phyloP scores from a whole-genome alignment of 2,797 vertebrate genomes.

The Aselliscus stoliczkanus region DNA sequence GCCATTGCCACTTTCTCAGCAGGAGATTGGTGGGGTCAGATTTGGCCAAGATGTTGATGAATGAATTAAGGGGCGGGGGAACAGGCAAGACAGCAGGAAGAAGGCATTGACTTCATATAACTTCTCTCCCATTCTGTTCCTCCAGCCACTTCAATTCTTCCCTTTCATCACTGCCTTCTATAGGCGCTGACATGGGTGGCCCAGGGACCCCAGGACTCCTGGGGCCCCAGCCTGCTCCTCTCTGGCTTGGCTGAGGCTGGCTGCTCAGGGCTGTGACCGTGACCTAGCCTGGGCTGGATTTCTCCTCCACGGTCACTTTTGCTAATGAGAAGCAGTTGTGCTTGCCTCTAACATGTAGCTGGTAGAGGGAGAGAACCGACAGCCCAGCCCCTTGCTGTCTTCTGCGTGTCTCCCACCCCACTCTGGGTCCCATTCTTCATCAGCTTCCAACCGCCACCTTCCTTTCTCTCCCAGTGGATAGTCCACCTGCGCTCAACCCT shows the following conservation, averaged over 20 bases:
- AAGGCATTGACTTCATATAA: neutral
- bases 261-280: constrained; percentile 48
- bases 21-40: neutral
- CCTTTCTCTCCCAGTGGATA: neutral
- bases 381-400: neutral
- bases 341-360: constrained; percentile 29
- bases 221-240: neutral
- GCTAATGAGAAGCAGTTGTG: constrained; percentile 75
- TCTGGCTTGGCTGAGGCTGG: constrained; percentile 40
- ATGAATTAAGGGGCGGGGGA: neutral
- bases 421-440: neutral
- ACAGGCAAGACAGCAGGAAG: neutral
- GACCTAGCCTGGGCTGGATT: constrained; percentile 62
- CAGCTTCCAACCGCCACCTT: neutral
- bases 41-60: neutral
- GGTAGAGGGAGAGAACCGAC: neutral
- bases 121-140: neutral
- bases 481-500: neutral
- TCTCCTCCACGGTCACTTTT: constrained; percentile 50
- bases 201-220: neutral
- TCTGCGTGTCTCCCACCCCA: neutral
- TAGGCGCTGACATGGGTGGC: neutral
- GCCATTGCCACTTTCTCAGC: neutral
- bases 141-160: neutral
- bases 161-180: neutral